Base-by-base conservation (phyloP, 2,797 vertebrate genomes). In the Lophotriccus pileatus region DNA sequence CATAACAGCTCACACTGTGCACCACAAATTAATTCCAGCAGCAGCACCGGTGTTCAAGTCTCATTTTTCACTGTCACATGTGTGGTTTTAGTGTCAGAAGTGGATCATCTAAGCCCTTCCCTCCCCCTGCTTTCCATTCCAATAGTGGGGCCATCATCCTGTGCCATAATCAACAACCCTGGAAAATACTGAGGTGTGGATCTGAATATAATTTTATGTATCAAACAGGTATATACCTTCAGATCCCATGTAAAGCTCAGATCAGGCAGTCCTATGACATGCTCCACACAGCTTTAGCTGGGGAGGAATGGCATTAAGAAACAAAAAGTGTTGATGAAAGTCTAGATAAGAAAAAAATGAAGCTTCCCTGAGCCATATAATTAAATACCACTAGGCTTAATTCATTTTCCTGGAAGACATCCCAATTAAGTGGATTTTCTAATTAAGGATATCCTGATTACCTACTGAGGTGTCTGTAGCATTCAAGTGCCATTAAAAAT, bases 401-500 rank as follows among this genome's bases (percentile, higher is more conserved):
- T 95, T 93, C 32, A 92, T 93, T 94, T 95, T 50, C 92, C 94
- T 97, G 93, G 93, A 97, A 97, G 95, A 94, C 94, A 89, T 96
- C 82, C 91, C 92, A 89, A 2, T 95, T 91, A 94, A 95, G 90
- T 68, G 95, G 90, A 77, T 76, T 83, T 97, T 90, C 89, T 84
- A 97, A 97, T 97, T 97, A 97, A 97, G 81, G 84, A 56, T 67
- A 87, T 95, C 93, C 89, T 90, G 75, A 96, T 95, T 94, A 92
- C 85, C 46, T 92, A 67, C 49, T 44, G 84, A 73, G 74, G 55
- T 75, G 34, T 55, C 84, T 92, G 50, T 46, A 83, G 70, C 12
- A 21, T 80, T 95, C 84, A 90, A 96, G 55, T 73, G 58, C 90
- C 70, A 84, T 81, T 82, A 77, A 87, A 94, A 92, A 88, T 64